Base-by-base conservation (phyloP, 2,113 vertebrate genomes). In the Proteles cristata region DNA sequence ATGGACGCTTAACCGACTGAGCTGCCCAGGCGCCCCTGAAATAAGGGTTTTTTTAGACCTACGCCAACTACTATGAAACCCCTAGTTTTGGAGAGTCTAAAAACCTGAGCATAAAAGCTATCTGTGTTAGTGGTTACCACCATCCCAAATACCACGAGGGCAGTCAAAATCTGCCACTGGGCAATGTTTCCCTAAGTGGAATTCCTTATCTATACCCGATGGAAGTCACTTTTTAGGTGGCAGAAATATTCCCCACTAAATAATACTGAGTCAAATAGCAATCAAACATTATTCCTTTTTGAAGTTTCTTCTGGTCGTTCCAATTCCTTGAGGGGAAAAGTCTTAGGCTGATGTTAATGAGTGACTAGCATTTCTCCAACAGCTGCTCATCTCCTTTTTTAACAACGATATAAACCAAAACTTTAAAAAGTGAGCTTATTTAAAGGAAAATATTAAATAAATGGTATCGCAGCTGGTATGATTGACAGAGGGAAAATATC, bases 51-150 rank as follows among this genome's bases (percentile, higher is more conserved):
- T 76, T 71, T 65, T 45, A 77, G n/a, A 87, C 17, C 58, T 14
- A 69, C 17, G 68, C 21, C 63, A 66, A 63, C 26, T 68, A 39
- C 45, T 63, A 12, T 48, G 66, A 90, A 95, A 83, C 31, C 23
- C 53, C 35, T 76, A n/a, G 23, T 83, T 92, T 89, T 92, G 66
- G 79, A 81, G 28, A 85, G 53, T 95, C 66, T 33, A 14, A 94
- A 93, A 94, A 73, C 43, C 8, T 83, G 45, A 53, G 23, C 77
- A 94, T 74, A 69, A 83, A 97, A 95, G 76, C 5, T 0, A 26
- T 55, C 53, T 81, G 35, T 43, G 19, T 83, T 76, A 55, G 2
- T 31, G 45, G 8, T 69, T 79, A 65, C 33, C 17, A 73, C 14
- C 48, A 85, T 74, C 4, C 2, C 11, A 15, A 93, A 94, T 85